These are phyloP conservation scores for Nineta flava DNA, from an alignment of 2,888 invertebrate genomes.

Conservation along the genomic window DNA sequence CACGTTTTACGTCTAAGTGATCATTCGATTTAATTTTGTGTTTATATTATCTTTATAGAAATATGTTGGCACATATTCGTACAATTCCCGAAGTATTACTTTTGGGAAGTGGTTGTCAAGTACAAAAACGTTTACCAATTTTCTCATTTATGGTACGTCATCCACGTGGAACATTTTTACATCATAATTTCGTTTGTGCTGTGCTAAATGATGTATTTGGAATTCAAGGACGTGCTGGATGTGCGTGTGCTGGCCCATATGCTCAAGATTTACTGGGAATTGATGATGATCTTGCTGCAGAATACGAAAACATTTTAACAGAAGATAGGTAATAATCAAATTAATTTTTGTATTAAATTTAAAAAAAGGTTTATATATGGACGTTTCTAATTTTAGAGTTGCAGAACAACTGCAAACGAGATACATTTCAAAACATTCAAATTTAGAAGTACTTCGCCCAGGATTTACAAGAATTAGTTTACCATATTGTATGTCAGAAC, in stretches of 20 bases:
- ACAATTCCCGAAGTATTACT: slow-evolving; percentile 66
- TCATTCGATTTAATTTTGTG: too few relatives aligned
- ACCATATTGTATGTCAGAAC: slow-evolving; percentile 69
- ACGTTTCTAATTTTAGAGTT: slow-evolving; percentile 3
- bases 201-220: slow-evolving; percentile 84
- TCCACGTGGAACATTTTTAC: slow-evolving; percentile 64
- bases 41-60: slow-evolving; percentile 33
- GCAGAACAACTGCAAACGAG: slow-evolving; percentile 1
- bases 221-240: slow-evolving; percentile 68
- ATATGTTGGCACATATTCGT: slow-evolving; percentile 61
- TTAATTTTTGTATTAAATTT: background rate
- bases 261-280: slow-evolving; percentile 76
- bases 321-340: slow-evolving; percentile 35
- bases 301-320: slow-evolving; percentile 54
- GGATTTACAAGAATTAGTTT: slow-evolving; percentile 76
- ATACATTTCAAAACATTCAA: slow-evolving; percentile 24
- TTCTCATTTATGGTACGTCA: slow-evolving; percentile 78
- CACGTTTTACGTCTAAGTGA: too few relatives aligned
- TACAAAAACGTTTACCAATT: slow-evolving; percentile 56
- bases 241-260: slow-evolving; percentile 70
- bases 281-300: slow-evolving; percentile 53
- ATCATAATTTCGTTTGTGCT: slow-evolving; percentile 76
- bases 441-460: slow-evolving; percentile 59
- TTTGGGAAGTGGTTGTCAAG: slow-evolving; percentile 52
- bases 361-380: background rate